A percentile compares a stretch with the other conserved stretches of the same genome.
These are phyloP conservation scores for Brachionus asplanchnoidis DNA, from an alignment of 1,140 invertebrate species.

Conservation along the genomic window DNA sequence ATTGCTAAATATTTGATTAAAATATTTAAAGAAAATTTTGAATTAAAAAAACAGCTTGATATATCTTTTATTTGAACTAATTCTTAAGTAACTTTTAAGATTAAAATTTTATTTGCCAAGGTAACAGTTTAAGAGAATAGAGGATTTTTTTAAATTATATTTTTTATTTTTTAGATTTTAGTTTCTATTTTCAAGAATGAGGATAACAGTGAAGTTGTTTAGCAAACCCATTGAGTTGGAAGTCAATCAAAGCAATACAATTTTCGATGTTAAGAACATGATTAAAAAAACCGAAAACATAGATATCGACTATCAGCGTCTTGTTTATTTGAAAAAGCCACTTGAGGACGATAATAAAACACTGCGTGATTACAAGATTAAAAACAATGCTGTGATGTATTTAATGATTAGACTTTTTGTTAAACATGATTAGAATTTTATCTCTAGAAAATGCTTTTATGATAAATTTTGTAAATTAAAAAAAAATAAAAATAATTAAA, in stretches of 20 bases:
- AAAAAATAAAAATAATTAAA: not conserved
- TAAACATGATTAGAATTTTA: not conserved
- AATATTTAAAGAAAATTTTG: not conserved
- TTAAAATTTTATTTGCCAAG: not conserved
- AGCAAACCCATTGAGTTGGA: not conserved
- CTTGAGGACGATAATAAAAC: constrained; percentile 26
- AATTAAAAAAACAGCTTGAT: not conserved
- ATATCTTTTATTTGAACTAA: not conserved
- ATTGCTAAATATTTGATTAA: not conserved
- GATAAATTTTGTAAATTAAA: not conserved
- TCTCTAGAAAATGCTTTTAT: not conserved
- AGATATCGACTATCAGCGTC: constrained; percentile 14
- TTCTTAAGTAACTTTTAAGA: not conserved
- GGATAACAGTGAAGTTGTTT: constrained; percentile 25
- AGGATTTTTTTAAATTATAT: not conserved
- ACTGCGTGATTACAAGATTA: not conserved
- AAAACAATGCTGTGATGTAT: constrained; percentile 16
- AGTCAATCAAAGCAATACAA: not conserved
- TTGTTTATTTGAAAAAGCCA: constrained; percentile 20
- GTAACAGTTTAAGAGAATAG: not conserved
- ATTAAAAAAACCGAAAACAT: constrained; percentile 16
- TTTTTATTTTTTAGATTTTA: not conserved
- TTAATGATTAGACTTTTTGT: constrained; percentile 37
- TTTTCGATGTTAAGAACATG: not conserved
- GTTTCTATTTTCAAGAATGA: constrained; percentile 6